phyloP scores from a whole-genome alignment of 2,888 invertebrate genomes.

The Harpagoxenus sublaevis region DNA sequence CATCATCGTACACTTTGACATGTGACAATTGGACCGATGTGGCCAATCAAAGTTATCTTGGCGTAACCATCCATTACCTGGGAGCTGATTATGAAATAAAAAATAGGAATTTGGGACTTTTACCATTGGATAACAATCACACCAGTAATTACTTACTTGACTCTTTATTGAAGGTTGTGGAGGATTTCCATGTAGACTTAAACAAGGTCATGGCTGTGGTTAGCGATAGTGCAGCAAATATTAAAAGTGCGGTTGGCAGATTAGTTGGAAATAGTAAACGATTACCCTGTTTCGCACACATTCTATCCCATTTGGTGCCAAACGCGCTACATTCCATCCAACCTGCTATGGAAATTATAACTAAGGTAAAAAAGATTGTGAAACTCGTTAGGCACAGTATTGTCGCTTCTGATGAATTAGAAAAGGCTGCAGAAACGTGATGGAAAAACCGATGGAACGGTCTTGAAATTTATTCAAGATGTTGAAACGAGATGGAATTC shows the following conservation, averaged over 20 bases:
- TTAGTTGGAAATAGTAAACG: conserved; percentile 5
- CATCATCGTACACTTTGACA: no score
- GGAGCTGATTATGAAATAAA: no score
- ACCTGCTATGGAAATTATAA: conserved; percentile 18
- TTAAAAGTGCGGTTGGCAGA: background rate
- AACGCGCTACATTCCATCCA: conserved; percentile 3
- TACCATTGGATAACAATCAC: no score
- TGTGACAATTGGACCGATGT: no score
- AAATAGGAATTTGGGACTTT: no score
- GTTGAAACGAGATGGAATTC: background rate
- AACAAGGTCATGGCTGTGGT: conserved; percentile 1
- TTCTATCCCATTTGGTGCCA: conserved; percentile 1
- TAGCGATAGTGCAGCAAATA: conserved; percentile 13
- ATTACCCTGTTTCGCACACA: conserved; percentile 12
- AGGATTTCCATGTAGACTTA: conserved; percentile 5
- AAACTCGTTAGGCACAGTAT: background rate
- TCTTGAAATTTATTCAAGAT: background rate
- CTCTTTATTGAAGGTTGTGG: background rate
- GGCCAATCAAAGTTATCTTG: no score
- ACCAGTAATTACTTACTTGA: background rate
- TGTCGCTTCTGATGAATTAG: conserved; percentile 5
- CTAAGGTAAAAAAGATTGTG: conserved; percentile 1
- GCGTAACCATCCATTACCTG: no score
- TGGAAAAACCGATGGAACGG: background rate
- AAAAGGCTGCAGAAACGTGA: background rate